Evolutionary conservation across 2,888 invertebrate species (phyloP), one percentile per base, ranked within the genome.

Genomic region (Zhengitettix transpicula): DNA sequence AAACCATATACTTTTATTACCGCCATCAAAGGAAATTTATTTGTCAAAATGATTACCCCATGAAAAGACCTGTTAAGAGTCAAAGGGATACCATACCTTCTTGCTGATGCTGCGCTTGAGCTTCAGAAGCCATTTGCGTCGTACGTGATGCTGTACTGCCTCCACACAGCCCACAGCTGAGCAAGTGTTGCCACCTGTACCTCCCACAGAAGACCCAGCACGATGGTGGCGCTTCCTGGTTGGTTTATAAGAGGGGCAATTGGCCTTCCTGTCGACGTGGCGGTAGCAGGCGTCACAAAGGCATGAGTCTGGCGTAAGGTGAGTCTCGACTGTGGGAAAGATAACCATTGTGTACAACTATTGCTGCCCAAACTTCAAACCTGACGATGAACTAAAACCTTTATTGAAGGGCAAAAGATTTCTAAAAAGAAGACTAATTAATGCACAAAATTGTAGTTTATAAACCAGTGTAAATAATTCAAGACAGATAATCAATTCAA

Each of bases 211-310:
- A 7, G 55, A 16, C 11, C 47, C 54, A 42, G 56, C 42, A 16
- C 60, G 54, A 42, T 60, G 62, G 40, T 59, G 58, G 0, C 81
- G 76, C 68, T 83, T 83, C 64, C 80, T 77, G n/a, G n/a, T 47
- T 47, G 58, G 58, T 15, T 61, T 61, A 59, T 63, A 64, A 15
- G 67, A 60, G 8, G 69, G 68, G 54, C 67, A 67, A 57, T 68
- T 68, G n/a, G 88, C 87, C 65, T 88, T 87, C 57, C 89, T 79
- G 73, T 90, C 89, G 58, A 91, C 87, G 69, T 89, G 88, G 0
- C 90, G 81, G 72, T 88, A 90, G 70, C 91, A 91, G 11, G 90
- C 89, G 72, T 90, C 89, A 71, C 91, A 91, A 17, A 91, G 77
- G 66, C 91, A 91, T 58, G 89, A 89, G 72, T 90, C 89, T 63